Evolutionary conservation across 2,888 invertebrate species (phyloP).

Genomic region (Xestia xanthographa): DNA sequence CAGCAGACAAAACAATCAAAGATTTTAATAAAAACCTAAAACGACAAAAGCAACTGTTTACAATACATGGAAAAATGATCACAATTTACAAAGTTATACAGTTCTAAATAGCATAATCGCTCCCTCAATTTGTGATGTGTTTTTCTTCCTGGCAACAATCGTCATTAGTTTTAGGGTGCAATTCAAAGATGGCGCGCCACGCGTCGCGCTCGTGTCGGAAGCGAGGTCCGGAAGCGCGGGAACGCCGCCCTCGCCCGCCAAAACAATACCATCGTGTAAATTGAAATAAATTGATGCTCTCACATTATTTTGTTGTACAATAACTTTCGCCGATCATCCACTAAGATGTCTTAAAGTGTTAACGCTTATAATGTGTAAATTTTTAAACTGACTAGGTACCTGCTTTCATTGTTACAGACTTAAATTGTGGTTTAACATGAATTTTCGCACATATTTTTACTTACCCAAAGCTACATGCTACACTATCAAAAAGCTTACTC

Average conservation of each 20-base stretch:
- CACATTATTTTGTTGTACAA: conserved; percentile 80
- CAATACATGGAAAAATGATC: conserved; percentile 50
- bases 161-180: conserved; percentile 85
- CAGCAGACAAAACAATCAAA: conserved; percentile 86
- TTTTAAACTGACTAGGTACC: conserved; percentile 6
- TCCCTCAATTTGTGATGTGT: conserved; percentile 66
- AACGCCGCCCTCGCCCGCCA: conserved; percentile 82
- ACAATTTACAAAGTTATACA: conserved; percentile 39
- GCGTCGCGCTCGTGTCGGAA: conserved; percentile 88
- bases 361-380: conserved; percentile 21
- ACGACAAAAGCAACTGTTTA: conserved; percentile 16
- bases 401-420: background rate
- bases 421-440: background rate
- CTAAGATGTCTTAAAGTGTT: conserved; percentile 69
- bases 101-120: conserved; percentile 55
- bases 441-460: background rate
- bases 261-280: conserved; percentile 88
- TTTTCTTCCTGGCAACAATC: conserved; percentile 80
- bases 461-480: background rate
- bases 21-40: conserved; percentile 34
- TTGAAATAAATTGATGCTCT: conserved; percentile 90
- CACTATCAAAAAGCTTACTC: background rate
- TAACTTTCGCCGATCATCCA: conserved; percentile 77
- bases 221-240: conserved; percentile 85
- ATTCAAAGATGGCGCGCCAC: conserved; percentile 88